Evolutionary conservation across 2,113 vertebrate genomes (phyloP), one percentile per base, ranked within the genome.

Genomic region (Canis aureus): DNA sequence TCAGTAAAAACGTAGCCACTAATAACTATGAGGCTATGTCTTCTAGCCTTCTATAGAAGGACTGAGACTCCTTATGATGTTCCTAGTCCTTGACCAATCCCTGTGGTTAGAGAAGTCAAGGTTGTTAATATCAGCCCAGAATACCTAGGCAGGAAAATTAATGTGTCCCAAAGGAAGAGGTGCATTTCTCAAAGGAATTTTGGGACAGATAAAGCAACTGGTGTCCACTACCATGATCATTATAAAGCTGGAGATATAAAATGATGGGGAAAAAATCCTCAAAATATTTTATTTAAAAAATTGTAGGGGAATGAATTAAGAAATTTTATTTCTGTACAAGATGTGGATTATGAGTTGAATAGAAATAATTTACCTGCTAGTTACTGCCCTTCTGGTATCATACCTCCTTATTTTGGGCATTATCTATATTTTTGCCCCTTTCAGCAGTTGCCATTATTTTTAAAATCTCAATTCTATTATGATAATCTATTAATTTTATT

Each of bases 111-210:
- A 16, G n/a, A 90, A 49, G 29, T 38, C 27, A 19, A 80, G 10
- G 15, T n/a, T 73, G 2, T 55, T 66, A 59, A 69, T 13, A 25
- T 27, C 35, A 85, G 5, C 19, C 3, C 57, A 27, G 55, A 60
- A 67, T 15, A 16, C 20, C 25, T 76, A 32, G 66, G 49, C 25
- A 57, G 59, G 53, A 27, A 12, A 81, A 83, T 35, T 25, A 62
- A 32, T 49, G 19, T 67, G 35, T 71, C 15, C 15, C 49, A 93
- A 91, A 89, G 83, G 49, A 35, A 23, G 2, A 92, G 49, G 43
- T 57, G 35, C 15, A 60, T 74, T 93, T 91, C 86, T 93, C 64
- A 87, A 76, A 76, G 66, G 51, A 66, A 49, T 73, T 93, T 85
- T 73, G 60, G 73, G 59, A 85, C 25, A 82, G 66, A 55, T 59